Evolutionary conservation across 1,140 invertebrate genomes (phyloP), one percentile per base, ranked within the genome.

Genomic region (Hesperophylax magnus): DNA sequence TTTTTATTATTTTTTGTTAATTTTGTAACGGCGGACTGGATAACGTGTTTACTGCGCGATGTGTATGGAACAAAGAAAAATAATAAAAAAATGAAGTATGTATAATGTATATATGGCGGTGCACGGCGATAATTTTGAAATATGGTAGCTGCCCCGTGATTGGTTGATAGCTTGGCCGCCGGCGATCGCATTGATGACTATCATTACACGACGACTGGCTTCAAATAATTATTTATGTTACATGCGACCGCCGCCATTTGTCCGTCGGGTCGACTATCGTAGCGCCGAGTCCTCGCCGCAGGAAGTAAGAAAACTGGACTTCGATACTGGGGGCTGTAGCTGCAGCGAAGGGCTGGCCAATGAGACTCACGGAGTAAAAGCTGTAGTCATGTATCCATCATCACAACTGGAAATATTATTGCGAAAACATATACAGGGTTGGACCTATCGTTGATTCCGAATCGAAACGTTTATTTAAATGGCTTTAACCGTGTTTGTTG

Each of bases 181-280:
- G 79, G 82, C 82, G 79, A 77, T 83, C 77, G 79, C 77, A 80
- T 80, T 83, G 82, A 83, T 83, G 82, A 83, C 82, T 83, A 83
- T 83, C 82, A 83, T 83, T 83, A 83, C 82, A 76, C 61, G 78
- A 63, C 81, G 79, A 78, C 82, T 81, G 82, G 79, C 81, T 78
- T 80, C 81, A 80, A 79, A 83, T 78, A 79, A 79, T 83, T 79
- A 81, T 83, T 83, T 83, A 83, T 81, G 79, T 74, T 61, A 72
- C 79, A 47, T 60, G 67, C 75, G 63, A 77, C 53, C 54, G 71
- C 76, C 31, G 58, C 78, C 78, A 60, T 74, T 75, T 74, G 24
- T 18, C 58, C 75, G 63, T 1, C 77, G 18, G 27, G 14, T 56
- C 9, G 71, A 63, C 78, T 77, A 74, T 77, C 75, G 65, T 22